Conservation (phyloP, 2,113 vertebrate genomes). For the Microtus ochrogaster region DNA sequence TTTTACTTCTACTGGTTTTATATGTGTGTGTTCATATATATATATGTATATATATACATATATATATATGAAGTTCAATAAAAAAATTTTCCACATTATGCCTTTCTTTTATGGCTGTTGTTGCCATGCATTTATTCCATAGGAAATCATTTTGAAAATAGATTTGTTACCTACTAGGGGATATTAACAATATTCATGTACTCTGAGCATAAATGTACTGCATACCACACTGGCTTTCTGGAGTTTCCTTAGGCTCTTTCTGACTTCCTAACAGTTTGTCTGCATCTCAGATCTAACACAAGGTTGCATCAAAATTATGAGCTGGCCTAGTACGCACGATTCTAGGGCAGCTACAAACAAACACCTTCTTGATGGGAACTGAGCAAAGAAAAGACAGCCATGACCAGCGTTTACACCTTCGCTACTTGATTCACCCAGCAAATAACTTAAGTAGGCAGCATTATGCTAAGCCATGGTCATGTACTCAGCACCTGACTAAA, state of each 20-base stretch:
- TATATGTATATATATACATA: neutral
- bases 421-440: neutral
- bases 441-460: neutral
- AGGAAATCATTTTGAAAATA: constrained; percentile 40
- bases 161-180: neutral
- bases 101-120: constrained; percentile 33
- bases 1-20: constrained; percentile 3
- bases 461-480: neutral
- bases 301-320: neutral
- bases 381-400: neutral
- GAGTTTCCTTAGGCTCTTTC: neutral
- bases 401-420: neutral
- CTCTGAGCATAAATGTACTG: neutral
- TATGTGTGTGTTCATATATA: neutral
- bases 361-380: neutral
- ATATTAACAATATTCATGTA: neutral
- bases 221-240: neutral
- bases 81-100: neutral
- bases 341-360: neutral
- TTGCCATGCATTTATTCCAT: constrained; percentile 2
- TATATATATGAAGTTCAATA: neutral
- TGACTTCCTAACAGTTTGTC: neutral
- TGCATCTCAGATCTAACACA: constrained; percentile 8
- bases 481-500: neutral
- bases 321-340: neutral